phyloP scores from a whole-genome alignment of 2,113 vertebrate genomes.

The Pao palembangensis region DNA sequence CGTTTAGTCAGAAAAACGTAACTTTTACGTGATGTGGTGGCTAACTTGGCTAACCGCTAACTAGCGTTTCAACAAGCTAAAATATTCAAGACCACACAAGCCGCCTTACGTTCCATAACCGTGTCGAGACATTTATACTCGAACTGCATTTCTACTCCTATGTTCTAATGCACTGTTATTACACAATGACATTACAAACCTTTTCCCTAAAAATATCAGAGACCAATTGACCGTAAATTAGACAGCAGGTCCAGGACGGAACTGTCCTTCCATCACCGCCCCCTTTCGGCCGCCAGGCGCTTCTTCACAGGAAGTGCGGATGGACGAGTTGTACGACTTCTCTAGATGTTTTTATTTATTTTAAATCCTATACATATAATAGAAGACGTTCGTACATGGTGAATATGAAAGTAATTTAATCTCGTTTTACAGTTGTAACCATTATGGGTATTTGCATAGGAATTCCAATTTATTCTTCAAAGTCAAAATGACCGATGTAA shows the following conservation, averaged over 20 bases:
- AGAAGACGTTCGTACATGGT: too few relatives aligned
- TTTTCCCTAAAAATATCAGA: not conserved
- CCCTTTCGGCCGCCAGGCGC: not conserved
- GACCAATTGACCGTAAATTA: too few relatives aligned
- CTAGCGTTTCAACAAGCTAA: constrained; percentile 10
- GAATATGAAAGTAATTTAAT: too few relatives aligned
- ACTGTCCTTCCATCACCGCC: constrained; percentile 4
- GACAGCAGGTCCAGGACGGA: constrained; percentile 3
- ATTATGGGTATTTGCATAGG: too few relatives aligned
- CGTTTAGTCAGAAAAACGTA: too few relatives aligned
- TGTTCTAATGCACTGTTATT: not conserved
- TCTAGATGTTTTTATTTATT: too few relatives aligned
- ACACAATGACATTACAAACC: not conserved
- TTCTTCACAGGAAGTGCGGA: not conserved
- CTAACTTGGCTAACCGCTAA: constrained; percentile 36
- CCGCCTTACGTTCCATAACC: accelerated
- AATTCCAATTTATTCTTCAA: too few relatives aligned
- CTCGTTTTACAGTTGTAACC: too few relatives aligned
- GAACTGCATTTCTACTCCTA: not conserved
- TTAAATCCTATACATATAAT: too few relatives aligned
- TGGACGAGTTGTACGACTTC: too few relatives aligned
- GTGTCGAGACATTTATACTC: not conserved
- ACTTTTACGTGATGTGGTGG: constrained; percentile 31
- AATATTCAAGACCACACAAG: not conserved
- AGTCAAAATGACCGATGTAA: too few relatives aligned